A percentile compares a stretch with the other conserved stretches of the same genome.
Conservation (phyloP, 2,797 vertebrate genomes). For the Valencia hispanica region DNA sequence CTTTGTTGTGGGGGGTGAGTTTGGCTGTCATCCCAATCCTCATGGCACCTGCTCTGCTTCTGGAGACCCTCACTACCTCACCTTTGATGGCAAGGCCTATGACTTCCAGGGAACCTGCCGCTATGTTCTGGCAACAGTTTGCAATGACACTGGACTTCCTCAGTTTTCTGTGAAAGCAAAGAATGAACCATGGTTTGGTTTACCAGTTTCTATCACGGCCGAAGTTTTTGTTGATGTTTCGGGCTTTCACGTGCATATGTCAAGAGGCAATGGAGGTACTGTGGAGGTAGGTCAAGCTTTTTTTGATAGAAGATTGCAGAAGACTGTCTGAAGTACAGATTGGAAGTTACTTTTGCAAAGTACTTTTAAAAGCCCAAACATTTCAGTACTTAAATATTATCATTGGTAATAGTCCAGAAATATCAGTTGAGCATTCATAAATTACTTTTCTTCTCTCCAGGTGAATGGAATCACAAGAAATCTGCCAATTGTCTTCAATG, state of each 20-base stretch:
- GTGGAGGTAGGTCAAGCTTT: slow-evolving; percentile 53
- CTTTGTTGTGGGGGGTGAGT: slow-evolving; percentile 44
- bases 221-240: slow-evolving; percentile 62
- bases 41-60: slow-evolving; percentile 65
- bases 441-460: slow-evolving; percentile 48
- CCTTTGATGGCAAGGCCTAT: slow-evolving; percentile 68
- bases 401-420: neutral
- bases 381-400: neutral
- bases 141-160: slow-evolving; percentile 70
- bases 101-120: slow-evolving; percentile 73
- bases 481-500: slow-evolving; percentile 72
- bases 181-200: slow-evolving; percentile 26
- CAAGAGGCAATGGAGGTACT: slow-evolving; percentile 23
- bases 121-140: slow-evolving; percentile 70
- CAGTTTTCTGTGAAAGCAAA: slow-evolving; percentile 62
- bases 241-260: slow-evolving; percentile 59
- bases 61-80: slow-evolving; percentile 78
- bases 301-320: neutral
- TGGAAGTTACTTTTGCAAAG: neutral
- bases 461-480: slow-evolving; percentile 68
- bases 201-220: slow-evolving; percentile 59
- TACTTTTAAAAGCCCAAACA: neutral
- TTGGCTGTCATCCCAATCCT: slow-evolving; percentile 64
- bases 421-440: neutral
- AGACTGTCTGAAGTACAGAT: neutral